Base-by-base conservation (phyloP, 53 echinoderm and acorn worm species). In the Paracentrotus lividus region DNA sequence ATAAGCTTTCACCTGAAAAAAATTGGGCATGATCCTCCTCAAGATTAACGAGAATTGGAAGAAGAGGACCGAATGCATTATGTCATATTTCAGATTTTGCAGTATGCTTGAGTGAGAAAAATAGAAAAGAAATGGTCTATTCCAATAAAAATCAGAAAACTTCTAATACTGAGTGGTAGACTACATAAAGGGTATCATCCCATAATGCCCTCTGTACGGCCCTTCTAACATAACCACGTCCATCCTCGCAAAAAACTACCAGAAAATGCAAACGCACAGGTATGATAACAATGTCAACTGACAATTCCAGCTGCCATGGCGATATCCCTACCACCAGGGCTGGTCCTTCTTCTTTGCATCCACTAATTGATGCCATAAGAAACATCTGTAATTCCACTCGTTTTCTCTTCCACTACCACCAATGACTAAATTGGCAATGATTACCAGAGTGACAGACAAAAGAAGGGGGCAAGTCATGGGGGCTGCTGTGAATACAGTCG, bases 221-320 rank as follows among this genome's bases (percentile, higher is more conserved):
- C 67, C 65, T 45, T 10, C 21, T 18, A 59, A 61, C 45, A 61
- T 61, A 66, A 90, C 64, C 64, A 23, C 29, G 26, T 90, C 90
- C 34, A 45, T 90, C 90, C 44, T 90, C 90, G 43, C 65, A 43
- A 49, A 31, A 81, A 51, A 44, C 5, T 13, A 20, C 42, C 44
- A 16, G 47, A 47, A 66, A 85, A 53, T 44, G 2, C n/a, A 66
- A 24, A 23, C 16, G 64, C 49, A 65, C 90, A 66, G 67, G 90
- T 90, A 90, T 66, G 90, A 90, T 64, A 90, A 90, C 90, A 90
- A 90, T 90, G 90, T 90, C 67, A 66, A 29, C 53, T 43, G 88
- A 88, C 57, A 88, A 88, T 34, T 57, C 88, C 88, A 85, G 55
- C 88, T 38, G 88, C 88, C 57, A 88, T 5, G 88, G 34, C 59